Base-by-base conservation (phyloP, 2,113 vertebrate genomes). In the Ceyx margarethae region DNA sequence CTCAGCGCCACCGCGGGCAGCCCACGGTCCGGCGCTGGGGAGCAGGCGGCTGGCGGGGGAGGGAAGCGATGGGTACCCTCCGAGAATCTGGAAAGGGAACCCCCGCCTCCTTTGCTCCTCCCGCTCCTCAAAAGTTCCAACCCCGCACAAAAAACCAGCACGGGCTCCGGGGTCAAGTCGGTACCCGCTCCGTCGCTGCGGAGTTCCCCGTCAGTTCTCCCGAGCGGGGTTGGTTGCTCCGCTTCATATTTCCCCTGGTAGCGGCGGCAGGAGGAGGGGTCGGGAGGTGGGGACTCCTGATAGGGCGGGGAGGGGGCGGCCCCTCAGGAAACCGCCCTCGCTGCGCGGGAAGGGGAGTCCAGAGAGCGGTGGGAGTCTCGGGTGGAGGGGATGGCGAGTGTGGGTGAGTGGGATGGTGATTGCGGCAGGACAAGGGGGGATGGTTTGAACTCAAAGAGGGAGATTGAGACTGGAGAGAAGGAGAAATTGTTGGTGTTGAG, bases 181-280 rank as follows among this genome's bases (percentile, higher is more conserved):
- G 10, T 28, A 46, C 57, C 40, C 67, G 2, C 29, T 3, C 56
- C 21, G 4, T 56, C 9, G 6, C 68, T 31, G 20, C 6, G 9
- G 21, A 25, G 2, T 43, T 40, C 53, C 22, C 5, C 1, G 9
- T 75, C 22, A 28, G 25, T 54, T 83, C 62, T 68, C 19, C 35
- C 22, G 7, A 53, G 92, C 53, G 67, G 77, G 4, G 37, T 67
- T 26, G 67, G 67, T 73, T 42, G 73, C 96, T 82, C 56, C 96
- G 95, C 97, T 97, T 97, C 97, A 97, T 97, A 97, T 95, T 97
- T 97, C 95, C 89, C 89, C 87, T 91, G 80, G 35, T 87, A 85
- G 94, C 85, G 67, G 85, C 45, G 40, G 85, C 81, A 92, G 77
- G 54, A 85, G 91, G 69, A 79, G 94, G 82, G 81, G 89, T 43